Base-by-base conservation (phyloP, 1,140 invertebrate species). In the Penaeus indicus region DNA sequence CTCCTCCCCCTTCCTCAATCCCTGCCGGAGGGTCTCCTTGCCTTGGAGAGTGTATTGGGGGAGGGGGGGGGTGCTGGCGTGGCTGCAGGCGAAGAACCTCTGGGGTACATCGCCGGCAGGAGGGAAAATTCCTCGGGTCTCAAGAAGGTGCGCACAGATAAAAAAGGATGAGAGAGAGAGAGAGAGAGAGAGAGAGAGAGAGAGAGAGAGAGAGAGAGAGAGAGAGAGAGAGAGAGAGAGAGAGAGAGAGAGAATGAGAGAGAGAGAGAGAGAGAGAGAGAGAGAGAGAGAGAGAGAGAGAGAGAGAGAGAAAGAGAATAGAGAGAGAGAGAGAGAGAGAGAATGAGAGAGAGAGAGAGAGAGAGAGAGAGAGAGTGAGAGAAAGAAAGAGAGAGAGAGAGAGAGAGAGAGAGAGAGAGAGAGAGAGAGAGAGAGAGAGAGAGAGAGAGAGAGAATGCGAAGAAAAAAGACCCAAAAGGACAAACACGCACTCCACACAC, bases 81-180 rank as follows among this genome's bases (percentile, higher is more conserved):
- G 47, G 47, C 47, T 47, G 47, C 47, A 47, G 47, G 47, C 47
- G 47, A 47, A 47, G 47, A 47, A 47, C 47, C 47, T 47, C 47
- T 47, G 47, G 47, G 47, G 47, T 47, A 47, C 47, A 47, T 47
- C 47, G 47, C 47, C 47, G 47, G 47, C 47, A 47, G 47, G 47
- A 47, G 47, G 47, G 47, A 47, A 47, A 47, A 47, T 47, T 47
- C 47, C 47, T 47, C 11, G 47, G 47, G 47, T 47, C 47, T 13
- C 47, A 47, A 47, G 42, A 47, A 47, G 42, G 42, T 47, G 42
- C 42, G n/a, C n/a, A n/a, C n/a, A n/a, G 32, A 32, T 32, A 32
- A 77, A 77, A n/a, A 77, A 21, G 32, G 72, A 77, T n/a, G 54
- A 81, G 79, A 81, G 79, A 81, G 54, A 60, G 54, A 81, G 54